Conservation (phyloP, 1,140 invertebrate species). For the Ctenoplectra terminalis region DNA sequence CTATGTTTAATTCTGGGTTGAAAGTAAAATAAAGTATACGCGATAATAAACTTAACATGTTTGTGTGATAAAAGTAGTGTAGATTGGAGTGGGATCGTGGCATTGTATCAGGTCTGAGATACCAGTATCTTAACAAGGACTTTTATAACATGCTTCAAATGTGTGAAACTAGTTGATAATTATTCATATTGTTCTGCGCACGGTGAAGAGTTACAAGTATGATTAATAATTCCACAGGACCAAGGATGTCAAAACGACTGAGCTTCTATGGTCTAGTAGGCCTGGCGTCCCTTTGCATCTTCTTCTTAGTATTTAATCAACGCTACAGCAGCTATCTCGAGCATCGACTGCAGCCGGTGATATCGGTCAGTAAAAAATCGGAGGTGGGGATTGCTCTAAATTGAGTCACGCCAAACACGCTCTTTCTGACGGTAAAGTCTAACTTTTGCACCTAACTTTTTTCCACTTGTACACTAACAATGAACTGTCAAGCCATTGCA, state of each 20-base stretch:
- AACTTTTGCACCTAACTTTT: slow-evolving; percentile 67
- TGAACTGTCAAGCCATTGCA: slow-evolving; percentile 7
- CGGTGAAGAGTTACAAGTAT: neutral
- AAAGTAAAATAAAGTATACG: too few relatives aligned
- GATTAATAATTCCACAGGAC: slow-evolving; percentile 49
- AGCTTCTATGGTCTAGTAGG: slow-evolving; percentile 80
- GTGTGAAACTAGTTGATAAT: neutral
- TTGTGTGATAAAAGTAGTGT: too few relatives aligned
- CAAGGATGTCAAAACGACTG: slow-evolving; percentile 77
- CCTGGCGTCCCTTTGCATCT: slow-evolving; percentile 80
- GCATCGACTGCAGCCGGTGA: slow-evolving; percentile 77
- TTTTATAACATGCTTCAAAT: too few relatives aligned
- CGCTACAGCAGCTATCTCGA: slow-evolving; percentile 79
- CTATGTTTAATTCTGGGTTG: neutral
- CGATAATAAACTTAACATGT: too few relatives aligned
- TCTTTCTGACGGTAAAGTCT: slow-evolving; percentile 67
- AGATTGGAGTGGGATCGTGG: too few relatives aligned
- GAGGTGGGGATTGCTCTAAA: slow-evolving; percentile 68
- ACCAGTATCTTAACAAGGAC: too few relatives aligned
- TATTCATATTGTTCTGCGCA: neutral
- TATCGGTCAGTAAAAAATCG: slow-evolving; percentile 78
- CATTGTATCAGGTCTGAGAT: too few relatives aligned
- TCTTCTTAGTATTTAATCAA: slow-evolving; percentile 80
- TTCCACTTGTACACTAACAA: slow-evolving; percentile 55
- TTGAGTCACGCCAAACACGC: slow-evolving; percentile 70